Base-by-base conservation (phyloP, 2,113 vertebrate species). In the Peucedramus taeniatus region DNA sequence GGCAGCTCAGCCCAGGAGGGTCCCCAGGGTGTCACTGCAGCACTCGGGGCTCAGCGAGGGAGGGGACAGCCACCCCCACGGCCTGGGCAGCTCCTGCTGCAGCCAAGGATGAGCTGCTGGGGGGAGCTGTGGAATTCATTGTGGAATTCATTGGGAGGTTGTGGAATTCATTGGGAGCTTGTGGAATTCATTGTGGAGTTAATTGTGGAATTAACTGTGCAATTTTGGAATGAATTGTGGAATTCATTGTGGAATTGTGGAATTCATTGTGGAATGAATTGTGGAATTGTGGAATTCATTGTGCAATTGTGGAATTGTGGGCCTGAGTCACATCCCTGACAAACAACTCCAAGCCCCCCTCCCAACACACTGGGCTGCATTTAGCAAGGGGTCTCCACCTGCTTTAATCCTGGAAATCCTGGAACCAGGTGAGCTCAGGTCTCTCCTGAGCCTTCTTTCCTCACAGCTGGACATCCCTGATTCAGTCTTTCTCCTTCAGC, bases 21-120 rank as follows among this genome's bases (percentile, higher is more conserved):
- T 23, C 51, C 64, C 45, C 37, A 2, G 0, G 28, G 6, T 13
- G 33, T 4, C 18, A 0, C 3, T 23, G 6, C 57, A 9, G 31
- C 53, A 1, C 0, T 0, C 8, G 2, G 14, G 54, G 21, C 5
- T 30, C 35, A 9, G 69, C 4, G 4, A 11, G 50, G 42, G 42
- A 17, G 31, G 20, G 22, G 11, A 26, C 22, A 33, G 40, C 12
- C 40, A 45, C 63, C 42, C 42, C 40, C 26, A 26, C 0, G 13
- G 59, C 24, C 61, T 42, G 61, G 61, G 61, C 61, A 45, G 31
- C 10, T 23, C 63, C 63, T 44, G 63, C 30, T 44, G 40, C 63
- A 31, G 44, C 63, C 80, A 2, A 0, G 39, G 31, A 0, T 2
- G 14, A 1, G 15, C 10, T 30, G 8, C 5, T 4, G 54, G 6